A percentile compares a stretch with the other conserved stretches of the same genome.
Conservation (phyloP, 2,888 invertebrate species). For the Morinoia aosen region DNA sequence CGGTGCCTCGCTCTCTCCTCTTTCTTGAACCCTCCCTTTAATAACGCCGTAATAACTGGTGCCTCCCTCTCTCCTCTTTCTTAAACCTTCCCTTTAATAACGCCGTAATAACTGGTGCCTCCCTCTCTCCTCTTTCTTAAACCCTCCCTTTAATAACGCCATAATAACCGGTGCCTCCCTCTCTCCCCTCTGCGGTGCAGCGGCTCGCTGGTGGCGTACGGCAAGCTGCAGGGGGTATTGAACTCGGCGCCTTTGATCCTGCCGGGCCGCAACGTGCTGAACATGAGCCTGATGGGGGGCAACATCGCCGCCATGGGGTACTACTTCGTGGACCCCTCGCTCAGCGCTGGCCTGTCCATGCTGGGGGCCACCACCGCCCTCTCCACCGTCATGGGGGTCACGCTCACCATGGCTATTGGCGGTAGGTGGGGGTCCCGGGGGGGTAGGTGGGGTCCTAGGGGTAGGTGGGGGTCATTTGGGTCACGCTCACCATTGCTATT, state of each 20-base stretch:
- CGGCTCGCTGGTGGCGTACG: slow-evolving; percentile 89
- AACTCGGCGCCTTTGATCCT: slow-evolving; percentile 85
- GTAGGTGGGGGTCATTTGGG: slow-evolving; percentile 73
- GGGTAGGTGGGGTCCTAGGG: too few relatives aligned
- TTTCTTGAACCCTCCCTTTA: too few relatives aligned
- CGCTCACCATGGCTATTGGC: slow-evolving; percentile 90
- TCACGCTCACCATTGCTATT: slow-evolving; percentile 89
- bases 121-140: too few relatives aligned
- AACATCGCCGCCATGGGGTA: slow-evolving; percentile 83
- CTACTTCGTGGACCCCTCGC: slow-evolving; percentile 78
- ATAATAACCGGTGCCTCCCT: not conserved
- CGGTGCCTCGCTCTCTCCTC: not conserved
- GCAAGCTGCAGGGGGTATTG: slow-evolving; percentile 87
- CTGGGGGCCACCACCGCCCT: slow-evolving; percentile 83
- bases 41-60: too few relatives aligned
- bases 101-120: too few relatives aligned
- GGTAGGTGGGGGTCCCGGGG: slow-evolving; percentile 74
- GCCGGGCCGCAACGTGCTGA: slow-evolving; percentile 86
- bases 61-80: too few relatives aligned
- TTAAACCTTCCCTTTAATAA: too few relatives aligned
- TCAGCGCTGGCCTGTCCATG: slow-evolving; percentile 81
- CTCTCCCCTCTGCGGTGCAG: slow-evolving; percentile 72
- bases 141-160: too few relatives aligned
- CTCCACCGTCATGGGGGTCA: slow-evolving; percentile 86
- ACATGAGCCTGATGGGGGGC: slow-evolving; percentile 79